Percentiles rank a stretch among this genome's conserved stretches.
Conservation (phyloP, 1,140 invertebrate genomes). For the Tetramorium simillimum region DNA sequence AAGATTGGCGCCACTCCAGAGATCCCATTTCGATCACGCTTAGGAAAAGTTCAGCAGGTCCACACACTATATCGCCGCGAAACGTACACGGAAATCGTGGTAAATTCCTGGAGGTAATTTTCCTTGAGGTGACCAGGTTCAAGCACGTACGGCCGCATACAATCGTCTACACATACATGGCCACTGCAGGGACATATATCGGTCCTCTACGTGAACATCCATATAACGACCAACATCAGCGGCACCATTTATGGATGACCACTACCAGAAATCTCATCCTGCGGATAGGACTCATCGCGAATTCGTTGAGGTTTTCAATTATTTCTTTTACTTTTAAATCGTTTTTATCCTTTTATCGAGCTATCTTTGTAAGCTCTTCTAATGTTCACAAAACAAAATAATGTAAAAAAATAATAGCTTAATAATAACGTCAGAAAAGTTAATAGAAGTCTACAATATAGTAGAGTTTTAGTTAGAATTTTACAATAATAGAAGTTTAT, state of each 20-base stretch:
- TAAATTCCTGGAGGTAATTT: constrained; percentile 54
- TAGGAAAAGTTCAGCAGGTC: constrained; percentile 25
- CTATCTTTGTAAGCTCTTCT: background rate
- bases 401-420: background rate
- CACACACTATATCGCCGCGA: constrained; percentile 27
- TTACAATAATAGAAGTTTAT: constrained; percentile 2
- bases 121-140: constrained; percentile 42
- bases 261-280: constrained; percentile 27
- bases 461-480: background rate
- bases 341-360: background rate
- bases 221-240: constrained; percentile 25
- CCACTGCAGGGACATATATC: constrained; percentile 32
- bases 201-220: background rate
- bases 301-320: constrained; percentile 21
- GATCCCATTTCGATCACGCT: constrained; percentile 34
- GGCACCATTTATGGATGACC: background rate
- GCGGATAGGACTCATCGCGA: constrained; percentile 2
- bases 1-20: background rate
- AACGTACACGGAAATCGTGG: constrained; percentile 51
- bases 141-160: constrained; percentile 51
- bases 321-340: constrained; percentile 43
- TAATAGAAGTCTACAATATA: background rate
- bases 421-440: background rate
- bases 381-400: background rate
- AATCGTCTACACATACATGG: constrained; percentile 32